A percentile compares a stretch with the other conserved stretches of the same genome.
Conservation (phyloP, 37 sponge, comb jelly and placozoan genomes). For the Crambe crambe region DNA sequence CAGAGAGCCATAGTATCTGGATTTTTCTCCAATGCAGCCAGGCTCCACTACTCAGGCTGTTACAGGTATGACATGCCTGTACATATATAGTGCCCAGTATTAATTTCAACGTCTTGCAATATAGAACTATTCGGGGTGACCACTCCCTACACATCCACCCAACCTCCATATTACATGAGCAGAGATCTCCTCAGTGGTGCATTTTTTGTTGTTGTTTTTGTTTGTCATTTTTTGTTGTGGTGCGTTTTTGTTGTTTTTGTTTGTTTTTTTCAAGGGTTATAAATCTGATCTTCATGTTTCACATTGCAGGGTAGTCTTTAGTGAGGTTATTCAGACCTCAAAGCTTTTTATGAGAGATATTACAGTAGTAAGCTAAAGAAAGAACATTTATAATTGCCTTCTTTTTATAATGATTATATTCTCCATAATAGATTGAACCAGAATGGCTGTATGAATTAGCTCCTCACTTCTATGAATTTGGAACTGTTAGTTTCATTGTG, state of each 20-base stretch:
- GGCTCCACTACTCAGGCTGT: slow-evolving; percentile 65
- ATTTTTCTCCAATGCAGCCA: slow-evolving; percentile 89
- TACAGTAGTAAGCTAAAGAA: slow-evolving; percentile 75
- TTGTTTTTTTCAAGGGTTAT: too few species aligned
- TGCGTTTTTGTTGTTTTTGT: too few species aligned
- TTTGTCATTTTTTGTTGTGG: too few species aligned
- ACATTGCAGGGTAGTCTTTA: slow-evolving; percentile 44
- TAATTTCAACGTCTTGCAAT: neutral
- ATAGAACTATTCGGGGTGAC: slow-evolving; percentile 77
- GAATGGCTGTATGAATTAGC: slow-evolving; percentile 91
- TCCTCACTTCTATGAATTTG: slow-evolving; percentile 94
- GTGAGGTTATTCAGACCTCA: slow-evolving; percentile 82
- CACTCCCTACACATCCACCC: slow-evolving; percentile 83
- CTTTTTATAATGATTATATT: neutral
- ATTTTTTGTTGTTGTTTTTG: neutral
- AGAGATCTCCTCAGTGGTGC: slow-evolving; percentile 65
- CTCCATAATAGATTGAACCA: slow-evolving; percentile 75
- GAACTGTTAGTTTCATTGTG: slow-evolving; percentile 72
- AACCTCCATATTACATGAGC: slow-evolving; percentile 71
- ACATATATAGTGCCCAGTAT: too few species aligned
- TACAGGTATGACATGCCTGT: slow-evolving; percentile 83
- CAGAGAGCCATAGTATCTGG: slow-evolving; percentile 83
- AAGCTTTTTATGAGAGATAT: slow-evolving; percentile 83
- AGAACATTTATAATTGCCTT: neutral
- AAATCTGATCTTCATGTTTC: neutral